Evolutionary conservation across 2,113 vertebrate genomes (phyloP).

Genomic region (Casuarius casuarius): DNA sequence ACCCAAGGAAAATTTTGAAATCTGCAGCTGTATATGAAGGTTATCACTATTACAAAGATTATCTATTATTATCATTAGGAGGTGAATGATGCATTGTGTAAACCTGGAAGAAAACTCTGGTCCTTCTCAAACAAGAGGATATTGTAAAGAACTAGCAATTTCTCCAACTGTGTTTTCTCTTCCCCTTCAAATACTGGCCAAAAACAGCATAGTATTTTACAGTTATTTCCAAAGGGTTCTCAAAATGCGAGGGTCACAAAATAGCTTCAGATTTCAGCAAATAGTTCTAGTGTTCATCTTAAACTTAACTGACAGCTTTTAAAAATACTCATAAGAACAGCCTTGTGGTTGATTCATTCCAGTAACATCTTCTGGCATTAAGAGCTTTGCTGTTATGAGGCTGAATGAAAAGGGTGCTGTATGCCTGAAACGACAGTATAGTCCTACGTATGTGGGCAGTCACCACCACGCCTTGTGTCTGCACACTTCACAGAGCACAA

Average conservation of each 20-base stretch:
- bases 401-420: not conserved
- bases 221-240: not conserved
- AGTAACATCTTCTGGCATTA: not conserved
- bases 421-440: not conserved
- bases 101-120: not conserved
- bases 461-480: not conserved
- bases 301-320: not conserved
- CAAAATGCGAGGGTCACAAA: constrained; percentile 18
- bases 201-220: not conserved
- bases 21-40: not conserved
- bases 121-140: not conserved
- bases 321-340: not conserved
- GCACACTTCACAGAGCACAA: not conserved
- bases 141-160: not conserved
- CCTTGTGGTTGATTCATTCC: not conserved
- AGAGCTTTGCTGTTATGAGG: not conserved
- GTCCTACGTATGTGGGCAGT: not conserved
- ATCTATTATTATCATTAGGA: not conserved
- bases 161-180: not conserved
- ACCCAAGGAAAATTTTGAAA: constrained; percentile 5
- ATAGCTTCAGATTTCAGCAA: constrained; percentile 14
- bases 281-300: not conserved
- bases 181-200: not conserved
- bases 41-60: constrained; percentile 21
- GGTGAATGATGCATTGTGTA: not conserved